phyloP scores from a whole-genome alignment of 2,113 vertebrate genomes.

The Carassius auratus region DNA sequence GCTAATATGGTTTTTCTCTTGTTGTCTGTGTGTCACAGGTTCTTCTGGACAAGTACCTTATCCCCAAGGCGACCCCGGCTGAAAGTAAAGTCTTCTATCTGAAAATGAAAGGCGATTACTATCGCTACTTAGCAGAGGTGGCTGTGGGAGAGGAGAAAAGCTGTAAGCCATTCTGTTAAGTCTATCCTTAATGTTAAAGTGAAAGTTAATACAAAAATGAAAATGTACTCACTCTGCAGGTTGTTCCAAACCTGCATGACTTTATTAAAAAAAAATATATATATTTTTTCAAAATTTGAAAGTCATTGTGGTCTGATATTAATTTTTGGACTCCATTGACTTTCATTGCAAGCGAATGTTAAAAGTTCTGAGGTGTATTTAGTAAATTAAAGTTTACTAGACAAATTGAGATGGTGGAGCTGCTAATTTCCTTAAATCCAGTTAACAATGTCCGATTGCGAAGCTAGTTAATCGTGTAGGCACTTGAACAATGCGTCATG shows the following conservation, averaged over 20 bases:
- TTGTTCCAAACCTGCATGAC: background rate
- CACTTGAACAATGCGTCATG: background rate
- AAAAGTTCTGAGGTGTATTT: background rate
- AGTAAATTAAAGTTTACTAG: background rate
- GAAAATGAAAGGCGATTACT: conserved; percentile 99
- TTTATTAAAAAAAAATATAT: too few species aligned
- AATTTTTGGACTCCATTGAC: background rate
- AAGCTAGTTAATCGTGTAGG: background rate
- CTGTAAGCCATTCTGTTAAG: conserved; percentile 69
- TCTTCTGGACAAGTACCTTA: conserved; percentile 72
- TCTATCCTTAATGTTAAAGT: conserved; percentile 14
- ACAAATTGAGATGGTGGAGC: too few species aligned
- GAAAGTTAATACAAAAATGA: background rate
- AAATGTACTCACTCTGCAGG: background rate
- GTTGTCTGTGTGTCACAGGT: conserved; percentile 57
- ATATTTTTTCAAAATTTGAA: background rate
- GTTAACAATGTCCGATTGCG: background rate
- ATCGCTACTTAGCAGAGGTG: conserved; percentile 95
- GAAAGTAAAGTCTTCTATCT: conserved; percentile 98
- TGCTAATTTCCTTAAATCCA: background rate
- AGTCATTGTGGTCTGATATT: background rate
- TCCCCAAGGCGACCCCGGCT: conserved; percentile 60
- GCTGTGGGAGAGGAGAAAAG: conserved; percentile 82
- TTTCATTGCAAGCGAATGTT: background rate
- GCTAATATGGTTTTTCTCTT: background rate